Conservation (phyloP, 2,888 invertebrate species). For the Chelonus formosanus region DNA sequence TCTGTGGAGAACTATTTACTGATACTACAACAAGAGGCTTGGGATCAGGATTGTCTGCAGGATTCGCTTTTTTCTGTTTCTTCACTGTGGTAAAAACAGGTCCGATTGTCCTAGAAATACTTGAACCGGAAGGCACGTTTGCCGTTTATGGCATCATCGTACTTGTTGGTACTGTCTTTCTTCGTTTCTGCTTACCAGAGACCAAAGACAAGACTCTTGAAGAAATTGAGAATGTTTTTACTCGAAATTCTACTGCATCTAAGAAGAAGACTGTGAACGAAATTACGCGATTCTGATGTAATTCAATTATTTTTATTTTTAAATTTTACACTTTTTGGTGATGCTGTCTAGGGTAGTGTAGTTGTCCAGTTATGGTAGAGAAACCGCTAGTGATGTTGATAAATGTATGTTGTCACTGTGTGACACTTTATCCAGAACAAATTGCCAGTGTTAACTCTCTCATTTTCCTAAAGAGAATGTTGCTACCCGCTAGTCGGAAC, state of each 20-base stretch:
- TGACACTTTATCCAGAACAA: constrained; percentile 18
- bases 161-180: constrained; percentile 69
- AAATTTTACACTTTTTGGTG: constrained; percentile 4
- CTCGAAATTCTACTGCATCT: constrained; percentile 40
- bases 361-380: constrained; percentile 19
- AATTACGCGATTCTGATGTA: constrained; percentile 24
- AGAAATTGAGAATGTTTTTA: constrained; percentile 71
- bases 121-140: constrained; percentile 74
- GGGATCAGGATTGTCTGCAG: constrained; percentile 74
- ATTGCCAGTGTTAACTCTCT: constrained; percentile 25
- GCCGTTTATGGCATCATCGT: constrained; percentile 71
- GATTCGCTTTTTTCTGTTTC: constrained; percentile 72
- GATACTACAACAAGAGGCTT: constrained; percentile 71
- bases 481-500: constrained; percentile 22
- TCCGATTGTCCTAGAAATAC: constrained; percentile 69
- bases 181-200: constrained; percentile 74
- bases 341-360: too few relatives aligned
- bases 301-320: constrained; percentile 12
- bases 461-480: constrained; percentile 19
- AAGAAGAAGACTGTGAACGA: constrained; percentile 52
- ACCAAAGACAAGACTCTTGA: constrained; percentile 75
- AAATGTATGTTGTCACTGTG: constrained; percentile 25
- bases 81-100: constrained; percentile 76
- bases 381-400: constrained; percentile 25
- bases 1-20: constrained; percentile 77